These are phyloP conservation scores for Beroe forskalii DNA, from an alignment of 37 sponge, comb jelly and placozoan genomes.

Conservation along the genomic window DNA sequence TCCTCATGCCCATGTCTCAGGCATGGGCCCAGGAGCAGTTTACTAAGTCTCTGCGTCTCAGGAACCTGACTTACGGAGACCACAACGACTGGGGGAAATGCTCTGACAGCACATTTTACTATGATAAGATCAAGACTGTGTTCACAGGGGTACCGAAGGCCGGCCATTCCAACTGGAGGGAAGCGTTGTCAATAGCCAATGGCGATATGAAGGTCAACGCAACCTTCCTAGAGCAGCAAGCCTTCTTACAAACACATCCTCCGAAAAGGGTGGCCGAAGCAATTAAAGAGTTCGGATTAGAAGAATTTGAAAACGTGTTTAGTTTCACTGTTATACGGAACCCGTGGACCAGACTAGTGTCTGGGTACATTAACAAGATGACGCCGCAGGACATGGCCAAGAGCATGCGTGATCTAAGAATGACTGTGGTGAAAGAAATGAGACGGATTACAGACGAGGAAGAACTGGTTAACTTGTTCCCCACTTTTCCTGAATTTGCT, in stretches of 20 bases:
- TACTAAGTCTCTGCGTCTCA: not conserved
- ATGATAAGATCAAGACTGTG: not conserved
- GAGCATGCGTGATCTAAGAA: not conserved
- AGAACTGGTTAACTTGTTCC: not conserved
- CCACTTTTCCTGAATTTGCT: slow-evolving; percentile 15
- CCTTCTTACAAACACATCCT: not conserved
- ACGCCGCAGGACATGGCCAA: not conserved
- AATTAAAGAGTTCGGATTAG: not conserved
- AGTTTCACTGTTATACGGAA: slow-evolving; percentile 34
- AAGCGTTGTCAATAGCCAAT: not conserved
- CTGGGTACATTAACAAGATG: slow-evolving; percentile 13
- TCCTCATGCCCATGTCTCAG: not conserved
- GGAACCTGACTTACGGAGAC: not conserved
- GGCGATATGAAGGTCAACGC: not conserved
- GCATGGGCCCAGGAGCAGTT: not conserved
- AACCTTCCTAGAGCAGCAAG: not conserved
- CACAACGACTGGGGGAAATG: not conserved
- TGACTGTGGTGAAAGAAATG: not conserved
- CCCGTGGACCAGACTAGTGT: slow-evolving; percentile 30
- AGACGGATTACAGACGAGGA: not conserved
- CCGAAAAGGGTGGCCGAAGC: not conserved
- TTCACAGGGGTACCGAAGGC: not conserved
- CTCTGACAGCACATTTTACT: not conserved
- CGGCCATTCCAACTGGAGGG: not conserved
- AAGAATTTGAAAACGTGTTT: not conserved